Conservation (phyloP, 2,888 invertebrate genomes). For the Palloptera scutellata region DNA sequence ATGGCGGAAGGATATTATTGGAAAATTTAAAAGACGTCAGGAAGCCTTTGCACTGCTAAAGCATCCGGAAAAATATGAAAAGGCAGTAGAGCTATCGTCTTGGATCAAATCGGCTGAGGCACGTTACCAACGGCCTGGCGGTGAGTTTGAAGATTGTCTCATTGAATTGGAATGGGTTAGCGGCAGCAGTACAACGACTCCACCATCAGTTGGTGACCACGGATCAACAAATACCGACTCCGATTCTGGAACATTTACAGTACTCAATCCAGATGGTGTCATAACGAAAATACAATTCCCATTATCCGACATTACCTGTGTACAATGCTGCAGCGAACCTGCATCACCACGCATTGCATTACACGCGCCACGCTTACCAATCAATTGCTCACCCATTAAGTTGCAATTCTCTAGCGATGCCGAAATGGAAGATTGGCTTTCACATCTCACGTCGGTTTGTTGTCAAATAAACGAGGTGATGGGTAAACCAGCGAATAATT, state of each 20-base stretch:
- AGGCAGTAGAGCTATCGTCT: slow-evolving; percentile 83
- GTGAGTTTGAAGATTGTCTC: slow-evolving; percentile 76
- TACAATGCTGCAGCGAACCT: slow-evolving; percentile 81
- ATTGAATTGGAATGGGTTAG: slow-evolving; percentile 85
- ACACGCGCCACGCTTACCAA: slow-evolving; percentile 71
- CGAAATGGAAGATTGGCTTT: slow-evolving; percentile 90
- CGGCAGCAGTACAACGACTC: slow-evolving; percentile 33
- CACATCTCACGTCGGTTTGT: slow-evolving; percentile 79
- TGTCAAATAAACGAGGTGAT: slow-evolving; percentile 76
- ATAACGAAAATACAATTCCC: slow-evolving; percentile 78
- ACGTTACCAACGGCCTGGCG: slow-evolving; percentile 69
- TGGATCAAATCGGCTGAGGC: slow-evolving; percentile 88
- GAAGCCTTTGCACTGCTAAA: slow-evolving; percentile 61
- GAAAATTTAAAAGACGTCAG: slow-evolving; percentile 71
- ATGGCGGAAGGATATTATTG: slow-evolving; percentile 79
- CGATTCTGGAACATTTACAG: slow-evolving; percentile 77
- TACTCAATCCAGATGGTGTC: slow-evolving; percentile 80
- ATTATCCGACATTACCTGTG: slow-evolving; percentile 78
- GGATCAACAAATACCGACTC: slow-evolving; percentile 67
- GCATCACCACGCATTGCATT: slow-evolving; percentile 79
- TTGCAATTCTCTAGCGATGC: slow-evolving; percentile 83
- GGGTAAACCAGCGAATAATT: slow-evolving; percentile 75
- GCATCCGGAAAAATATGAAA: slow-evolving; percentile 72
- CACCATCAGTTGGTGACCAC: slow-evolving; percentile 24
- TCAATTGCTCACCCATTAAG: slow-evolving; percentile 69